Evolutionary conservation across 2,113 vertebrate species (phyloP).

Genomic region (Oreochromis tanganicae): DNA sequence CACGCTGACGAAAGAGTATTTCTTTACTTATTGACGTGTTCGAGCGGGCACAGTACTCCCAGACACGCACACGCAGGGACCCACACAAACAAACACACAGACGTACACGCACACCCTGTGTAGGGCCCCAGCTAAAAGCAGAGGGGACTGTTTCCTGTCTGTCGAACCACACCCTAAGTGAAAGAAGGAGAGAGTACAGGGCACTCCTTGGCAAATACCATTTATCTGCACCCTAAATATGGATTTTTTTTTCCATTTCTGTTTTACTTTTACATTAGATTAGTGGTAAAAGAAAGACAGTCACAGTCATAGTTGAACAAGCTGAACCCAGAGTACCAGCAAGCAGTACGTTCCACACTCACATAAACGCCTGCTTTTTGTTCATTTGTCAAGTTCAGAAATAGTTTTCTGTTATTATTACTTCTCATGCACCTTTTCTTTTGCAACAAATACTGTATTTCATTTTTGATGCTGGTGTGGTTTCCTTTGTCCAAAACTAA

Average conservation of each 20-base stretch:
- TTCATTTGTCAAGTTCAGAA: not conserved
- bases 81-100: not conserved
- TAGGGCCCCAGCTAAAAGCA: slow-evolving; percentile 65
- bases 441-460: not conserved
- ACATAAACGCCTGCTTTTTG: not conserved
- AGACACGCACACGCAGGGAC: not conserved
- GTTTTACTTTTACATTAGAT: not conserved
- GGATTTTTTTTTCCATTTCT: slow-evolving; percentile 3
- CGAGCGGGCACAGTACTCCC: slow-evolving; percentile 31
- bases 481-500: not conserved
- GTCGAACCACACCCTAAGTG: slow-evolving; percentile 54
- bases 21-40: slow-evolving; percentile 35
- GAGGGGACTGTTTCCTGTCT: slow-evolving; percentile 66
- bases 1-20: slow-evolving; percentile 5
- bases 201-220: slow-evolving; percentile 35
- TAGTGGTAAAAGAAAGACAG: not conserved
- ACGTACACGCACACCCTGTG: slow-evolving; percentile 3
- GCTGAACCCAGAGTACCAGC: not conserved
- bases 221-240: slow-evolving; percentile 20
- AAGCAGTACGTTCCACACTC: not conserved
- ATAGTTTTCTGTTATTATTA: not conserved
- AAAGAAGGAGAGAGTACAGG: slow-evolving; percentile 30
- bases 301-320: not conserved
- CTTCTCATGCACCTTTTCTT: not conserved
- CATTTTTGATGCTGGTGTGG: not conserved